These are phyloP conservation scores for Lutjanus campechanus DNA, from an alignment of 2,797 vertebrate species.

Conservation along the genomic window DNA sequence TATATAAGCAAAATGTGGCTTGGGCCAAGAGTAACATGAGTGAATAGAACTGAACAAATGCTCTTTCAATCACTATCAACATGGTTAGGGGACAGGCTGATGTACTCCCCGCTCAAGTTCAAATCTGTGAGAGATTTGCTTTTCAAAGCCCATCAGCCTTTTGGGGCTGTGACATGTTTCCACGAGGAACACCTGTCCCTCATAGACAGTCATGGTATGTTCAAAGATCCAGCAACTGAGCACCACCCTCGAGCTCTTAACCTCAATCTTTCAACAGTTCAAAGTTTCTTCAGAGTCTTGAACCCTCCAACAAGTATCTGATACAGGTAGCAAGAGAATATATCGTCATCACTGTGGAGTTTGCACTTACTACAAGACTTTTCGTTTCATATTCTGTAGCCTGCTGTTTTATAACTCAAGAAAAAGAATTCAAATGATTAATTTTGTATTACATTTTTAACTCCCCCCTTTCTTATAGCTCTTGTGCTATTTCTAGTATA, in stretches of 20 bases:
- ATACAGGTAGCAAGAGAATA: constrained; percentile 57
- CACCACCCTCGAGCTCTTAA: constrained; percentile 74
- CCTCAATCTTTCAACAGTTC: constrained; percentile 83
- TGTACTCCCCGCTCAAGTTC: constrained; percentile 35
- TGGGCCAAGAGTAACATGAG: constrained; percentile 32
- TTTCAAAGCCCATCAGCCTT: constrained; percentile 60
- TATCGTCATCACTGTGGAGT: constrained; percentile 44
- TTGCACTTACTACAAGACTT: constrained; percentile 31
- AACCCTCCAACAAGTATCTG: constrained; percentile 64
- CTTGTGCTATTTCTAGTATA: not conserved
- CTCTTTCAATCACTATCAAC: constrained; percentile 38
- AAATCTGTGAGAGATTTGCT: constrained; percentile 62
- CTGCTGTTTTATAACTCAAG: constrained; percentile 28
- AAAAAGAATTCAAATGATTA: not conserved
- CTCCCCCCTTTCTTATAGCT: not conserved
- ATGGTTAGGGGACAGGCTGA: constrained; percentile 43
- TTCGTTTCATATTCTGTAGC: not conserved
- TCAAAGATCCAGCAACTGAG: constrained; percentile 69
- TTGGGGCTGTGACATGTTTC: constrained; percentile 55
- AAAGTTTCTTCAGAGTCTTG: constrained; percentile 63
- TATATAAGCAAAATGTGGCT: constrained; percentile 22
- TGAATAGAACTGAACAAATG: constrained; percentile 40
- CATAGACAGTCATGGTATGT: constrained; percentile 50
- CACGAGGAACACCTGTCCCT: constrained; percentile 69
- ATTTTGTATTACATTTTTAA: not conserved